Evolutionary conservation across 2,113 vertebrate genomes (phyloP).

Genomic region (Oreochromis tanganicae): DNA sequence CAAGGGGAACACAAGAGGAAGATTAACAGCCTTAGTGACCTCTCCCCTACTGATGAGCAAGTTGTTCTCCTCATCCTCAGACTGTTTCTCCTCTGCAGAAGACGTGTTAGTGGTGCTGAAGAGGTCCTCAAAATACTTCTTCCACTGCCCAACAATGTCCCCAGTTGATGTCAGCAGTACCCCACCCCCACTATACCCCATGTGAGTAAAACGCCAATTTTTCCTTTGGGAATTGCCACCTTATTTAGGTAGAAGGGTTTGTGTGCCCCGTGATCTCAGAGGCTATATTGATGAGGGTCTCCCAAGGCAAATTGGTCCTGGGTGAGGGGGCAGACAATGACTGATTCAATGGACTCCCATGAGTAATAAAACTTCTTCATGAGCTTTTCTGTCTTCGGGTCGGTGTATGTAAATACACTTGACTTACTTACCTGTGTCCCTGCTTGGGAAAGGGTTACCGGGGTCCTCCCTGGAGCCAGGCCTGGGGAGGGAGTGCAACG

Average conservation of each 20-base stretch:
- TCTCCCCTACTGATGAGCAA: not conserved
- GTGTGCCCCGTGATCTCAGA: not conserved
- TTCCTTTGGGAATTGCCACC: not conserved
- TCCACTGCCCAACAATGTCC: not conserved
- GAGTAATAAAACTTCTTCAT: not conserved
- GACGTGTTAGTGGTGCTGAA: not conserved
- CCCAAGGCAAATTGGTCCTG: not conserved
- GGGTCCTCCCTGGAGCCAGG: not conserved
- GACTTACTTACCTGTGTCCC: not conserved
- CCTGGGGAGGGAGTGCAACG: not conserved
- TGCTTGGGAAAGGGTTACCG: not conserved
- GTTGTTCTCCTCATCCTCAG: not conserved
- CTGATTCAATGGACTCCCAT: not conserved
- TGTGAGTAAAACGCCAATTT: not conserved
- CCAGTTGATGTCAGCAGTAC: not conserved
- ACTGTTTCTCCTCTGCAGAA: not conserved
- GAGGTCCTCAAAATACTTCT: not conserved
- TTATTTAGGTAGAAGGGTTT: not conserved
- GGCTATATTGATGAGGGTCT: not conserved
- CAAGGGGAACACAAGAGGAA: not conserved
- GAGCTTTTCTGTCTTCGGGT: not conserved
- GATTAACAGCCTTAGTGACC: not conserved
- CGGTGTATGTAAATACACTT: not conserved
- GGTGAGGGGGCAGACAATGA: not conserved
- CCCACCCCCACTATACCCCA: not conserved